Conservation (phyloP, 2,888 invertebrate genomes). For the Cheilosia vernalis region DNA sequence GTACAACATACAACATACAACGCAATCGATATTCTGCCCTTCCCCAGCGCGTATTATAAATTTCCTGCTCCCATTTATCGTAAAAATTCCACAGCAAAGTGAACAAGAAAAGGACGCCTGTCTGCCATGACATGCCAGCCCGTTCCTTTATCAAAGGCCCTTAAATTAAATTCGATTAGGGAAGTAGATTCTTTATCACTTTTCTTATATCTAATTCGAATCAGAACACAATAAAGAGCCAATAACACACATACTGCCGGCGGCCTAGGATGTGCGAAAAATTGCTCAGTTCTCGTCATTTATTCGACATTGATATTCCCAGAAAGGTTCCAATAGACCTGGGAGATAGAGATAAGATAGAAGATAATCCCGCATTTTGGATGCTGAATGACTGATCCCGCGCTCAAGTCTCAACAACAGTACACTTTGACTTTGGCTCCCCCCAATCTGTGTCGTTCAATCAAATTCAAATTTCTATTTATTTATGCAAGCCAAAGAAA, state of each 20-base stretch:
- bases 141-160: conserved; percentile 56
- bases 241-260: conserved; percentile 55
- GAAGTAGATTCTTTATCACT: conserved; percentile 69
- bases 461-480: conserved; percentile 74
- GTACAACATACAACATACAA: neutral
- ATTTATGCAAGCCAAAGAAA: conserved; percentile 71
- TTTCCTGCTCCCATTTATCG: conserved; percentile 7
- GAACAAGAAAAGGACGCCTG: conserved; percentile 44
- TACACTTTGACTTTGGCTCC: neutral
- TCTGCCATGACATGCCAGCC: neutral
- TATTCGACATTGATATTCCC: conserved; percentile 64
- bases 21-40: conserved; percentile 42
- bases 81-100: conserved; percentile 55
- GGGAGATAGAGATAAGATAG: conserved; percentile 44
- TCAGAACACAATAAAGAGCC: conserved; percentile 71
- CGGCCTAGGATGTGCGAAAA: conserved; percentile 48
- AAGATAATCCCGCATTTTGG: conserved; percentile 39
- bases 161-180: conserved; percentile 72
- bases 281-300: conserved; percentile 59
- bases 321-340: conserved; percentile 50
- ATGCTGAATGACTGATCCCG: conserved; percentile 17
- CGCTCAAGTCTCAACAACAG: conserved; percentile 35
- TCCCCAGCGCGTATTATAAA: conserved; percentile 7
- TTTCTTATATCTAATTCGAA: conserved; percentile 69
- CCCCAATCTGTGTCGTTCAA: conserved; percentile 60